Evolutionary conservation across 30 jellyfish, hydroid and myxozoan genomes (phyloP).

Genomic region (Catostylus mosaicus): DNA sequence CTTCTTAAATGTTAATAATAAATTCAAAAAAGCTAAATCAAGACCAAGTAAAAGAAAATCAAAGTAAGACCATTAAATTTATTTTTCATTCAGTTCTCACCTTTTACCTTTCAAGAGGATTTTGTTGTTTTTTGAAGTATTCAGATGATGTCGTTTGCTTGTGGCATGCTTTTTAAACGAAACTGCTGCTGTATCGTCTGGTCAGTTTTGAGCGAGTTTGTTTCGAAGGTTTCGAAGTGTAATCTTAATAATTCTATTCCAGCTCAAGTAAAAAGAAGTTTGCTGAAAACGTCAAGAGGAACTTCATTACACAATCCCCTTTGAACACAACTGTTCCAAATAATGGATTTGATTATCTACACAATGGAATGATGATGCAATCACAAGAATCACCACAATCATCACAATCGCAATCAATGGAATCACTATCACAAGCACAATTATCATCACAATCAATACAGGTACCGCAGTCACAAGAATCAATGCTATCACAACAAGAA

Average conservation of each 20-base stretch:
- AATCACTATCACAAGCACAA: neutral
- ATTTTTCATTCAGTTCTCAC: neutral
- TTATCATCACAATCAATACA: neutral
- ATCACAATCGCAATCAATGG: neutral
- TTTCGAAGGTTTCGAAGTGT: no score
- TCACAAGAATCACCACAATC: neutral
- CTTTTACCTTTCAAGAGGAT: no score
- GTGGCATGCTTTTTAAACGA: no score
- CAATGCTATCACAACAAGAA: neutral
- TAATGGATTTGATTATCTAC: neutral
- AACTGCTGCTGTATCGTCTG: no score
- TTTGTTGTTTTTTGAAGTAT: no score
- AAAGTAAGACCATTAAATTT: neutral
- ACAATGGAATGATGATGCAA: neutral
- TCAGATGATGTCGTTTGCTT: no score
- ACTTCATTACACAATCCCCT: constrained; percentile 5
- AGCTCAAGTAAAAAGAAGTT: neutral
- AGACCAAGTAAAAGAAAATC: neutral
- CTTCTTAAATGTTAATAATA: neutral
- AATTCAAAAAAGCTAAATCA: neutral
- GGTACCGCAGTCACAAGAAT: neutral
- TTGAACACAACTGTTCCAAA: neutral
- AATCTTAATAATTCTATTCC: neutral
- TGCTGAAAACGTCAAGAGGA: neutral
- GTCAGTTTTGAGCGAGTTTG: no score